Percentiles rank a stretch among this genome's conserved stretches.
Conservation (phyloP, 2,888 invertebrate genomes). For the Rotaria macrura region DNA sequence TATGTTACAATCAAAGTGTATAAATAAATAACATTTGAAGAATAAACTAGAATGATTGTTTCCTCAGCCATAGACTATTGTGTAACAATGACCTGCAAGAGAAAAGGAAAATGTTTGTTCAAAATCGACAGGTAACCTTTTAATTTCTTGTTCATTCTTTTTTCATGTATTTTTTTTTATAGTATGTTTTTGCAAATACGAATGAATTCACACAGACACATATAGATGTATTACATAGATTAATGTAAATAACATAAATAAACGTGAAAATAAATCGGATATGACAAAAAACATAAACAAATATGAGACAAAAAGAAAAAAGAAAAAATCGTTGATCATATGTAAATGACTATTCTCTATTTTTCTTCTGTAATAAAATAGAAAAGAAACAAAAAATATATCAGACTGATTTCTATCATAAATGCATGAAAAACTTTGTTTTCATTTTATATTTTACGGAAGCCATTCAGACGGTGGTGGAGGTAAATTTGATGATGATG, state of each 20-base stretch:
- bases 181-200: neutral
- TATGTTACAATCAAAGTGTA: no score
- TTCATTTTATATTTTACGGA: neutral
- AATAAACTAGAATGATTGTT: no score
- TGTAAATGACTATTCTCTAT: neutral
- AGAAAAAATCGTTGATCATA: neutral
- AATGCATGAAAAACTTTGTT: neutral
- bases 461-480: slow-evolving; percentile 1
- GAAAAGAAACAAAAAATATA: neutral
- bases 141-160: neutral
- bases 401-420: neutral
- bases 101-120: no score
- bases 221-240: neutral
- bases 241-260: neutral
- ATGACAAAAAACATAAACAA: neutral
- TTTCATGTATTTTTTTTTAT: neutral
- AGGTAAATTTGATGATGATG: neutral
- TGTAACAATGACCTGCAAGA: no score
- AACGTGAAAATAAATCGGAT: neutral
- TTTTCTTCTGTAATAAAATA: neutral
- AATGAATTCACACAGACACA: neutral
- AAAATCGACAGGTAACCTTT: neutral
- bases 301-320: neutral
- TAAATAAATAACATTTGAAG: no score
- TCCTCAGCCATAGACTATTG: no score